Conservation (phyloP, 2,797 vertebrate genomes). For the Acanthurus lineatus region DNA sequence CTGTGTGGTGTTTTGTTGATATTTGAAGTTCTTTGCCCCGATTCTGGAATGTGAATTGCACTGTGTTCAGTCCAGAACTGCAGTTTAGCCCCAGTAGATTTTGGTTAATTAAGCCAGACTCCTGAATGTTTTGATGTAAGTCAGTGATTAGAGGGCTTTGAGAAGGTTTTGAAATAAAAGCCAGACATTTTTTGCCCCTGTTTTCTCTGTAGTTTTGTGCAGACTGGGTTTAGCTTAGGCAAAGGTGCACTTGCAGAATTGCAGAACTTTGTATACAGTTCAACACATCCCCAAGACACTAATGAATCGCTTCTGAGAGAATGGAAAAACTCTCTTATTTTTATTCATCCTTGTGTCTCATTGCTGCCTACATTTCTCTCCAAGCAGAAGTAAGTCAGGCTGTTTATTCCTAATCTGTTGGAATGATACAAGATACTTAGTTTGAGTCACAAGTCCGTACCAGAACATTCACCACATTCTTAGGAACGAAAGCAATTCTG, state of each 20-base stretch:
- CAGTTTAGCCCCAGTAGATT: slow-evolving; percentile 71
- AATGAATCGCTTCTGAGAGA: slow-evolving; percentile 24
- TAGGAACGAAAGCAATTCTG: slow-evolving; percentile 38
- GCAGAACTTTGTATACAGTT: slow-evolving; percentile 15
- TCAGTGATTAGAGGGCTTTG: slow-evolving; percentile 76
- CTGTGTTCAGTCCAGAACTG: slow-evolving; percentile 48
- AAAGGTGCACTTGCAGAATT: slow-evolving; percentile 50
- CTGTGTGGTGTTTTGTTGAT: slow-evolving; percentile 66
- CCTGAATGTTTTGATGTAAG: slow-evolving; percentile 77
- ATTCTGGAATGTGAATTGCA: slow-evolving; percentile 64
- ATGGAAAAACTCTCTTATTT: slow-evolving; percentile 26
- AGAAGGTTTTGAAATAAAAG: slow-evolving; percentile 66
- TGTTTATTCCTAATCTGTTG: slow-evolving; percentile 12
- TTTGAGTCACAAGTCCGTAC: slow-evolving; percentile 28
- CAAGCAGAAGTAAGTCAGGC: slow-evolving; percentile 37
- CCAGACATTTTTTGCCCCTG: slow-evolving; percentile 54
- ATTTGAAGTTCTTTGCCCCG: slow-evolving; percentile 57
- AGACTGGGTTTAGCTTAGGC: slow-evolving; percentile 23
- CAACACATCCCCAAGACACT: slow-evolving; percentile 6
- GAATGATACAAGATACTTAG: slow-evolving; percentile 27
- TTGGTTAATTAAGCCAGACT: slow-evolving; percentile 75
- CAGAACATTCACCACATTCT: slow-evolving; percentile 39
- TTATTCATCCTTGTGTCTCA: slow-evolving; percentile 33
- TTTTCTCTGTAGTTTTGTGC: slow-evolving; percentile 44
- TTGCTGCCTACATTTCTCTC: slow-evolving; percentile 29